Base-by-base conservation (phyloP, 1,140 invertebrate species). In the Scaptomyza pallida region DNA sequence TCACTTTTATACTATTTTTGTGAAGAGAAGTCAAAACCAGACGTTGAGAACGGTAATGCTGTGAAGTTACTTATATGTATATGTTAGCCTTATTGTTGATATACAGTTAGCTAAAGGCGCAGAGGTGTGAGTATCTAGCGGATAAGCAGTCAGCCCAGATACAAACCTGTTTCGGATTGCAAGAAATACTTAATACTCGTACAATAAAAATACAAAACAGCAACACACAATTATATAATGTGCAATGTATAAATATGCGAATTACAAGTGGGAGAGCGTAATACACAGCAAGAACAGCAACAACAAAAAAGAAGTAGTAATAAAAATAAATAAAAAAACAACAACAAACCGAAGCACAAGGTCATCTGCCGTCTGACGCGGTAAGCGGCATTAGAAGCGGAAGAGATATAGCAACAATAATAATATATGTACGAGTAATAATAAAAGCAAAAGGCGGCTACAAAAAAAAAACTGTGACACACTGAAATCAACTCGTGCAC, bases 241-340 rank as follows among this genome's bases (percentile, higher is more conserved):
- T 75, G 65, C 61, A 62, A 60, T 79, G 76, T 79, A 67, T 77
- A 74, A 86, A 79, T 85, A 75, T 85, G 80, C 80, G 80, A 83
- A 85, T 71, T 80, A 80, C 81, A 85, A 85, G 81, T 85, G 76
- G 80, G 76, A 81, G 78, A 81, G 78, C 67, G 69, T 12, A 67
- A 67, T 67, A 67, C 21, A 44, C 33, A 61, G 40, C 23, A 40
- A 51, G 30, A 59, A 23, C 47, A 70, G 37, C 33, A 61, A 47
- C 23, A 40, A 51, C 40, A 59, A 23, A 37, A 70, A 16, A 45
- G 37, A 56, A 23, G 6, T n/a, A 64, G 26, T 51, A 59, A 54
- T 61, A 75, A 75, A 48, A 78, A 60, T 50, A 67, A 61, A 55
- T 68, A 37, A 70, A 73, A 9, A 37, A 70, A 67, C 41, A 72